Evolutionary conservation across 2,113 vertebrate species (phyloP).

Genomic region (Microtus pennsylvanicus): DNA sequence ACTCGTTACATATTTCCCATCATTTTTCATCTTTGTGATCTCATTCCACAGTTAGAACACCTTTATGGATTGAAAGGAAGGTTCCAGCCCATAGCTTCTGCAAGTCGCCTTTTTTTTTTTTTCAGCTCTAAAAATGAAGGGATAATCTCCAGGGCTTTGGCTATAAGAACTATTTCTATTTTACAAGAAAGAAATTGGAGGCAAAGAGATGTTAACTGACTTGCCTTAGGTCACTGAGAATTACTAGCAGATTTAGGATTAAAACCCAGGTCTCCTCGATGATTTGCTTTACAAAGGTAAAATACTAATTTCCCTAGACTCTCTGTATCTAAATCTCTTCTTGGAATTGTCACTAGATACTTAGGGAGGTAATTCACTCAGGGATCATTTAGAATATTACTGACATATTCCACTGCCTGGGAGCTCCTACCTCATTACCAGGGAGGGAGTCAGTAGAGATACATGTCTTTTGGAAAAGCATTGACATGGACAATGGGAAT

Average conservation of each 20-base stretch:
- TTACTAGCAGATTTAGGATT: conserved; percentile 55
- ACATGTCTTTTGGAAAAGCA: not conserved
- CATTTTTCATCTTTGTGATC: not conserved
- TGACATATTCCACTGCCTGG: not conserved
- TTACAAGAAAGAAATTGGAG: conserved; percentile 53
- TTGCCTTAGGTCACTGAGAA: conserved; percentile 55
- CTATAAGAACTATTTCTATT: conserved; percentile 49
- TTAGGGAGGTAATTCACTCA: conserved; percentile 34
- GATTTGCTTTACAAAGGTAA: conserved; percentile 63
- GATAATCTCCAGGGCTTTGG: conserved; percentile 39
- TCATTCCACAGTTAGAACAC: not conserved
- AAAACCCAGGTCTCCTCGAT: conserved; percentile 58
- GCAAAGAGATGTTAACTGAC: conserved; percentile 56
- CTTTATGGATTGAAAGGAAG: not conserved
- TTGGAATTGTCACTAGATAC: conserved; percentile 45
- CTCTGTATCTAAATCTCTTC: conserved; percentile 59
- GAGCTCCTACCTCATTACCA: not conserved
- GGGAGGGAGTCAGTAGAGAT: not conserved
- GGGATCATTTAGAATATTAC: conserved; percentile 24
- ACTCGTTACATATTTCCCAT: not conserved
- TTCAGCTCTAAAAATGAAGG: conserved; percentile 39
- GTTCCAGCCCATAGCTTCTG: not conserved
- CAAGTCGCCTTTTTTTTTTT: not conserved
- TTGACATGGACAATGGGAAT: not conserved
- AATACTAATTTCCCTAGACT: conserved; percentile 53